These are phyloP conservation scores for Morinoia aosen DNA, from an alignment of 2,888 invertebrate species.

Conservation along the genomic window DNA sequence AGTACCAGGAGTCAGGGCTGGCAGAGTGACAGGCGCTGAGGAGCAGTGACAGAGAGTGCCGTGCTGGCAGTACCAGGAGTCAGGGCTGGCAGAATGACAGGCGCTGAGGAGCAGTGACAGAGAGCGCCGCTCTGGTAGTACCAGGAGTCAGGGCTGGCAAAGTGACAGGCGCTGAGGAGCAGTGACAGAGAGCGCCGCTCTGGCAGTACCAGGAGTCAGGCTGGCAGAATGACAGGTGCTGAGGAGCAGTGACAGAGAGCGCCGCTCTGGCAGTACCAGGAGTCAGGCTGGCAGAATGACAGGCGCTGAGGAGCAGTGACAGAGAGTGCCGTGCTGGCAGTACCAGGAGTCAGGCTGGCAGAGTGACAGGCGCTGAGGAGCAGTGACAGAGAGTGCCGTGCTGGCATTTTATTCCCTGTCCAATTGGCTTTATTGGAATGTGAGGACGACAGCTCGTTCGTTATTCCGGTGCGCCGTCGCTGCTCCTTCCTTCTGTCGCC, in stretches of 20 bases:
- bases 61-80: neutral
- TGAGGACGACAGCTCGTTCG: slow-evolving; percentile 52
- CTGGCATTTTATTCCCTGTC: slow-evolving; percentile 52
- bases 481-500: neutral
- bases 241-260: slow-evolving; percentile 40
- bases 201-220: neutral
- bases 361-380: slow-evolving; percentile 47
- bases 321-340: neutral
- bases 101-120: neutral
- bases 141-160: neutral
- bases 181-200: slow-evolving; percentile 19
- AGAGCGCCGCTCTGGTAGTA: neutral
- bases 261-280: slow-evolving; percentile 15
- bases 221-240: slow-evolving; percentile 37
- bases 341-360: neutral
- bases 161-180: slow-evolving; percentile 46
- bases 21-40: neutral
- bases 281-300: neutral
- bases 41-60: neutral
- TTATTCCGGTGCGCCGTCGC: slow-evolving; percentile 22
- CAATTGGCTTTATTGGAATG: slow-evolving; percentile 53
- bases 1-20: neutral
- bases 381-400: slow-evolving; percentile 36
- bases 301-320: slow-evolving; percentile 30
- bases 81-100: neutral